Base-by-base conservation (phyloP, 2,888 invertebrate species). In the Adela reaumurella region DNA sequence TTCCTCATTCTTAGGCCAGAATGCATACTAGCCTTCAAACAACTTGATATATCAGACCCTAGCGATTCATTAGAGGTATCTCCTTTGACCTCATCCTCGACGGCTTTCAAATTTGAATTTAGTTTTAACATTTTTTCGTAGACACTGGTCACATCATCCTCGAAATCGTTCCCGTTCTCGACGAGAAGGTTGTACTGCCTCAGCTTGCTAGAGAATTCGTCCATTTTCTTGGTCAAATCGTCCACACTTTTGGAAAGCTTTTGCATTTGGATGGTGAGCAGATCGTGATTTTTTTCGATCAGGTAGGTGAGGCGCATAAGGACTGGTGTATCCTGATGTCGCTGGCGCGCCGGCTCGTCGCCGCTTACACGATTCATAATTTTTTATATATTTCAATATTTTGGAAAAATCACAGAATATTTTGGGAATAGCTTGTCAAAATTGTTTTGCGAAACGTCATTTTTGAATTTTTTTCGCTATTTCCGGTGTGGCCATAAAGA, bases 201-300 rank as follows among this genome's bases (percentile, higher is more conserved):
- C 1, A 74, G 55, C 53, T 70, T 76, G 0, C 68, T 72, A 0
- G 70, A 58, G 19, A 70, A 60, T 35, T 65, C 62, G 0, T 54
- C 43, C 1, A 73, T 4, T 1, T 62, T 54, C 43, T 62, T 65
- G 2, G 59, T 59, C 4, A 76, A 46, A 1, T 69, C 71, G 0
- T 74, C 70, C 0, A 74, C 67, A 52, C 63, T 68, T 49, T 62
- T 66, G 2, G 59, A 57, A 18, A 77, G 50, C 2, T 54, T 52
- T 19, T 74, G 72, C 46, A 72, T 70, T 62, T 74, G 74, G 0
- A 51, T 49, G 19, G 68, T 45, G 10, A 74, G 61, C 48, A 48
- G 58, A 19, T 51, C 58, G 47, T 76, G 74, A 35, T 58, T 65
- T 16, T 62, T 35, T 14, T 35, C 35, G 8, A 35, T 35, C 10